A percentile compares a stretch with the other conserved stretches of the same genome.
phyloP scores from a whole-genome alignment of 1,140 invertebrate species.

The Drosophila orosa region DNA sequence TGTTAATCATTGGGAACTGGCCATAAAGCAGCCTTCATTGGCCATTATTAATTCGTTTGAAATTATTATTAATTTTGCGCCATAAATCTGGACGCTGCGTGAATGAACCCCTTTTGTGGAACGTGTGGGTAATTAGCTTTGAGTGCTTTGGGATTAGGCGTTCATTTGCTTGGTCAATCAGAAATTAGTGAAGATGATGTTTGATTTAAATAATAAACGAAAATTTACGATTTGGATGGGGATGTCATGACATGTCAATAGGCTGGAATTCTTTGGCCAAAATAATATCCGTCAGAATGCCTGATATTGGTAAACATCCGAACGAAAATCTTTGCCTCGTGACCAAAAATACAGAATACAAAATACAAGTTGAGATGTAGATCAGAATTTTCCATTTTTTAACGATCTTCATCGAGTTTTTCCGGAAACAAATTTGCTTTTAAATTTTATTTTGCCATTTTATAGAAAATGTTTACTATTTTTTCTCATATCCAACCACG shows the following conservation, averaged over 20 bases:
- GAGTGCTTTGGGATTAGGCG: slow-evolving; percentile 29
- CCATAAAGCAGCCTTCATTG: slow-evolving; percentile 34
- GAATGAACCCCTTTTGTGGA: slow-evolving; percentile 42
- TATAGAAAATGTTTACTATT: too few relatives aligned
- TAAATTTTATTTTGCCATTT: too few relatives aligned
- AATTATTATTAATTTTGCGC: slow-evolving; percentile 76
- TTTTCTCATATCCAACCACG: too few relatives aligned
- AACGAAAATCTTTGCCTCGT: too few relatives aligned
- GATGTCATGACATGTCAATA: background rate
- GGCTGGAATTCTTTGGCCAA: background rate
- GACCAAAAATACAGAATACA: too few relatives aligned
- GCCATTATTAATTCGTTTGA: slow-evolving; percentile 75
- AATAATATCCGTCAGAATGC: too few relatives aligned
- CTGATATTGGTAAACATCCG: too few relatives aligned
- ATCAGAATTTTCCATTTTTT: too few relatives aligned
- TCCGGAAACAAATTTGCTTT: too few relatives aligned
- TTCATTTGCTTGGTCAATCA: slow-evolving; percentile 32
- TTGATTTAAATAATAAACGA: background rate
- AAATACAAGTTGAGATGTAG: too few relatives aligned
- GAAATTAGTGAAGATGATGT: slow-evolving; percentile 27
- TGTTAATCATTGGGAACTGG: slow-evolving; percentile 67
- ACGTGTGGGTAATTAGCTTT: slow-evolving; percentile 75
- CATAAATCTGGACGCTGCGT: slow-evolving; percentile 62
- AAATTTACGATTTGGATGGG: too few relatives aligned
- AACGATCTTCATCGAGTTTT: too few relatives aligned